These are phyloP conservation scores for Phalacrocorax pelagicus DNA, from an alignment of 2,113 vertebrate genomes.

Conservation along the genomic window DNA sequence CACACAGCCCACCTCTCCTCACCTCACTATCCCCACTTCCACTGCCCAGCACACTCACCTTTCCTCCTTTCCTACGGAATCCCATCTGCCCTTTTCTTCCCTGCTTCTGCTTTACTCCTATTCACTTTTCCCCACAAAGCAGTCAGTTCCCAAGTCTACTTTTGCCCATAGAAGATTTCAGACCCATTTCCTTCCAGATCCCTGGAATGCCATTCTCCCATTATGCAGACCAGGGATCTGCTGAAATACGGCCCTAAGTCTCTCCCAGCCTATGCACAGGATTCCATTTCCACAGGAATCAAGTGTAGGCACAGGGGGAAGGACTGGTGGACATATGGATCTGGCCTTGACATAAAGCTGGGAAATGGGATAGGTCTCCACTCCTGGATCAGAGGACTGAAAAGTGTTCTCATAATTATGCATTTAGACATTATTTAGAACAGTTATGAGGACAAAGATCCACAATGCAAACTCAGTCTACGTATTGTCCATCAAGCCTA, in stretches of 20 bases:
- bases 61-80: neutral
- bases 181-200: neutral
- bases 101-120: neutral
- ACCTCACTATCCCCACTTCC: neutral
- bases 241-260: neutral
- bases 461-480: neutral
- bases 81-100: neutral
- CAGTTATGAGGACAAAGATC: neutral
- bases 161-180: neutral
- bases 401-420: neutral
- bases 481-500: neutral
- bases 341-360: neutral
- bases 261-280: neutral
- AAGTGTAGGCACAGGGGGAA: neutral
- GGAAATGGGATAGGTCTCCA: neutral
- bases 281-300: neutral
- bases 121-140: neutral
- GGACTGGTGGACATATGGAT: neutral
- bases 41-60: accelerated
- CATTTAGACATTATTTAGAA: neutral
- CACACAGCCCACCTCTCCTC: neutral
- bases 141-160: neutral
- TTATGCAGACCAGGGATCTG: neutral
- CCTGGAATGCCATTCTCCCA: neutral
- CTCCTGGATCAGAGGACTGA: neutral